Percentiles rank a stretch among this genome's conserved stretches.
Evolutionary conservation across 2,797 vertebrate genomes (phyloP).

Genomic region (Karalla daura): DNA sequence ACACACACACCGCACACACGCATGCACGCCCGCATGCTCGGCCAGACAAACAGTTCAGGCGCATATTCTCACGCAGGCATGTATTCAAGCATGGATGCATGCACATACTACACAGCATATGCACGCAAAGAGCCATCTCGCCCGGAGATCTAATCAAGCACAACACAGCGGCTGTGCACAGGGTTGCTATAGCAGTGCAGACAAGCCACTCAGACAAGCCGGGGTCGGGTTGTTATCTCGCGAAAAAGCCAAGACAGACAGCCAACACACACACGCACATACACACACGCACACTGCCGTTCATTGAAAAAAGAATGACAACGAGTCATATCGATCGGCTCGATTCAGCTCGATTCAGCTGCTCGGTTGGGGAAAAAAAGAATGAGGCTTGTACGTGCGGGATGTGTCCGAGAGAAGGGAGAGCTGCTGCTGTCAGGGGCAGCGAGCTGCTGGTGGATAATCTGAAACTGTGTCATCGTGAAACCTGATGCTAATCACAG

Average conservation of each 20-base stretch:
- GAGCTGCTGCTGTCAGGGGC: not conserved
- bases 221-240: not conserved
- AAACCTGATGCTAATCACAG: not conserved
- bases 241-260: conserved; percentile 9
- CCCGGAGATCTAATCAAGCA: conserved; percentile 48
- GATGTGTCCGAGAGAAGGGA: not conserved
- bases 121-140: conserved; percentile 29
- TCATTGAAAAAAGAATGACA: conserved; percentile 15
- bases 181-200: not conserved
- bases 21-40: conserved; percentile 31
- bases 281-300: not conserved
- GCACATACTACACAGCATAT: conserved; percentile 41
- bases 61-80: conserved; percentile 64
- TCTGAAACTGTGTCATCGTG: not conserved
- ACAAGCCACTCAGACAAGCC: not conserved
- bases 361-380: not conserved
- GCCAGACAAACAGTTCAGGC: conserved; percentile 23
- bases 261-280: not conserved
- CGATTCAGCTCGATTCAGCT: too few species aligned
- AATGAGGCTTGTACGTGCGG: not conserved
- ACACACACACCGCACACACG: conserved; percentile 33
- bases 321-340: conserved; percentile 2
- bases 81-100: conserved; percentile 60
- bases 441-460: not conserved
- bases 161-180: conserved; percentile 24